phyloP scores from a whole-genome alignment of 2,113 vertebrate species.

The Peromyscus maniculatus region DNA sequence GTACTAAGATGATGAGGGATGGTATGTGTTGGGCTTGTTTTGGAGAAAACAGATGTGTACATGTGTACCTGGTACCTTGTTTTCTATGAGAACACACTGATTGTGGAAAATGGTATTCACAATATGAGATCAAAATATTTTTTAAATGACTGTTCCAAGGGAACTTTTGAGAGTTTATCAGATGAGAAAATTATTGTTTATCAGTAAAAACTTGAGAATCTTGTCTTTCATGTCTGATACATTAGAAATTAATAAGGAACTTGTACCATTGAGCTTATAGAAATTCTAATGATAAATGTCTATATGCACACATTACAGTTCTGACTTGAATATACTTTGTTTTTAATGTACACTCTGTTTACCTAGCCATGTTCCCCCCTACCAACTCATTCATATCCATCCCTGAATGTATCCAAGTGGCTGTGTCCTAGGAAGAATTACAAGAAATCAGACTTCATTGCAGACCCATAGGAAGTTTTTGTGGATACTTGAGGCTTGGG shows the following conservation, averaged over 20 bases:
- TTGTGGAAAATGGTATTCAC: background rate
- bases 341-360: background rate
- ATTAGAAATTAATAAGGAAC: conserved; percentile 41
- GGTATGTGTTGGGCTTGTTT: background rate
- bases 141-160: background rate
- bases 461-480: conserved; percentile 2
- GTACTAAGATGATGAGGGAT: background rate
- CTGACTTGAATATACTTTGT: background rate
- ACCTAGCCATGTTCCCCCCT: background rate
- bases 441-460: background rate
- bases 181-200: background rate
- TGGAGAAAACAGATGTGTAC: background rate
- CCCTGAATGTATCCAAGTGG: background rate
- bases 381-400: background rate
- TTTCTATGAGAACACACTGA: background rate
- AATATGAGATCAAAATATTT: background rate
- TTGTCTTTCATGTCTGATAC: background rate
- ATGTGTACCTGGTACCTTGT: accelerated
- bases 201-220: background rate
- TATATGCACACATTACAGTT: background rate
- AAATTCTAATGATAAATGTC: background rate
- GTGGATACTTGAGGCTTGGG: background rate
- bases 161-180: conserved; percentile 26
- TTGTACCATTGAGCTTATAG: background rate
- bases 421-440: background rate